A percentile compares a stretch with the other conserved stretches of the same genome.
Evolutionary conservation across 2,113 vertebrate species (phyloP).

Genomic region (Peromyscus californicus): DNA sequence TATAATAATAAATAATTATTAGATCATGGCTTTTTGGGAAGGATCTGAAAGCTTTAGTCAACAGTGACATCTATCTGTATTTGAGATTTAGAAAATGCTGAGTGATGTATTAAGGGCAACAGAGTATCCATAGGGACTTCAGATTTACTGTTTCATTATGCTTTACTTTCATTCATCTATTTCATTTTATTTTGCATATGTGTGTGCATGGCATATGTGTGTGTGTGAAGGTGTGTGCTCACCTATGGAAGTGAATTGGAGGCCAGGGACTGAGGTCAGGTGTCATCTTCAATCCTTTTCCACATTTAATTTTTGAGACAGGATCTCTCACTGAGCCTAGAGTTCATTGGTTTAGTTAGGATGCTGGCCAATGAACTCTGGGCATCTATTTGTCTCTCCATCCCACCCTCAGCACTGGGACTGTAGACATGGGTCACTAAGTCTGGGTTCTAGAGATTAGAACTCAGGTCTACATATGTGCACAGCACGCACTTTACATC

Average conservation of each 20-base stretch:
- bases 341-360: neutral
- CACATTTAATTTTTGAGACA: too few species aligned
- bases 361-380: neutral
- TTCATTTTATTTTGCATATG: neutral
- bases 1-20: conserved; percentile 1
- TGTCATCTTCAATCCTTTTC: neutral
- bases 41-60: neutral
- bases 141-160: neutral
- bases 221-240: neutral
- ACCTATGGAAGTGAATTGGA: too few species aligned
- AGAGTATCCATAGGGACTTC: neutral
- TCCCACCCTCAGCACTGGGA: too few species aligned
- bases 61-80: neutral
- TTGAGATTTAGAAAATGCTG: neutral
- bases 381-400: neutral
- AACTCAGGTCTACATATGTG: neutral
- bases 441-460: neutral
- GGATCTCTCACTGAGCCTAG: neutral
- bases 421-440: neutral
- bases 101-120: neutral
- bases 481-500: neutral
- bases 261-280: neutral
- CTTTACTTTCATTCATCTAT: neutral
- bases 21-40: neutral
- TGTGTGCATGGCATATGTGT: neutral